These are phyloP conservation scores for Nyctibius grandis DNA, from an alignment of 2,797 vertebrate species.

Conservation along the genomic window DNA sequence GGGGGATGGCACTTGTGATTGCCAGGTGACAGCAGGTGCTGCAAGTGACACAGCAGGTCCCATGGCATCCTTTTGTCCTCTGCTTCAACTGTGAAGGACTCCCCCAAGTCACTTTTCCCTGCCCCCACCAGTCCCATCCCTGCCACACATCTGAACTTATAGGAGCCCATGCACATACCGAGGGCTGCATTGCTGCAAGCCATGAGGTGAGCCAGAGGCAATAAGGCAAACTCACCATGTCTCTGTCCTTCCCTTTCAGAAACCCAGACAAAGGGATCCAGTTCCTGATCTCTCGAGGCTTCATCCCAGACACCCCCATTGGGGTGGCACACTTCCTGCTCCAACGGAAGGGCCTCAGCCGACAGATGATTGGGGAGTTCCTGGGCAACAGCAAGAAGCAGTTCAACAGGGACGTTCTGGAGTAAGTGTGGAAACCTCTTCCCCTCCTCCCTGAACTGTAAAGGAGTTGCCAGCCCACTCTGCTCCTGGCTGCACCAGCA, in stretches of 20 bases:
- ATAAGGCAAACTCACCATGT: background rate
- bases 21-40: background rate
- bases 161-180: background rate
- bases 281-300: slow-evolving; percentile 96
- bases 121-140: background rate
- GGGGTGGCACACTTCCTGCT: slow-evolving; percentile 97
- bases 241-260: slow-evolving; percentile 72
- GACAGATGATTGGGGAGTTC: slow-evolving; percentile 99
- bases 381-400: slow-evolving; percentile 98
- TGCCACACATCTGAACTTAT: fast-evolving
- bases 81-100: background rate
- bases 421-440: slow-evolving; percentile 71
- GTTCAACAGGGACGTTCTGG: slow-evolving; percentile 93
- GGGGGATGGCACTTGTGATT: background rate
- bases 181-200: background rate
- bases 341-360: slow-evolving; percentile 95
- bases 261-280: slow-evolving; percentile 98
- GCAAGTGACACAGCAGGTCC: background rate
- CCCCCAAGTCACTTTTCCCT: background rate
- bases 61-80: background rate
- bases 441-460: background rate
- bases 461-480: background rate
- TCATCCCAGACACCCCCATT: slow-evolving; percentile 96
- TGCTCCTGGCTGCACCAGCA: background rate
- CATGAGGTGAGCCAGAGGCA: background rate